Evolutionary conservation across 2,113 vertebrate genomes (phyloP).

Genomic region (Psilopsiagon aymara): DNA sequence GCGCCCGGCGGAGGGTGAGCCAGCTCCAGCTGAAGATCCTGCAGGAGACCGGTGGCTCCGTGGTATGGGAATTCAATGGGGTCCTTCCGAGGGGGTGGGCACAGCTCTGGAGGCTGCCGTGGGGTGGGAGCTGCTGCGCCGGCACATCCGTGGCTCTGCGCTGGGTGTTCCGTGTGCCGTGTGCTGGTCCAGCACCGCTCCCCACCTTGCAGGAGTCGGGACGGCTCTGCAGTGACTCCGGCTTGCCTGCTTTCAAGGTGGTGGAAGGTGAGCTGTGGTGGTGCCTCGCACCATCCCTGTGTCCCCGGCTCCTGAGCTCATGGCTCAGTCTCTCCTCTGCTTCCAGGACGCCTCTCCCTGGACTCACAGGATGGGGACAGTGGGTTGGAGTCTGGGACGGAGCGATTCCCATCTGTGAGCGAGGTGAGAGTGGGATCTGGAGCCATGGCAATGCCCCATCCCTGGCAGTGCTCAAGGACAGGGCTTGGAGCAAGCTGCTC

Average conservation of each 20-base stretch:
- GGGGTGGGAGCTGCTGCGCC: accelerated
- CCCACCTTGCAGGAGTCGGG: constrained; percentile 50
- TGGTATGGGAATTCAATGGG: constrained; percentile 19
- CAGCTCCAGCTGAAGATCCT: constrained; percentile 90
- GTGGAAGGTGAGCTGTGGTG: constrained; percentile 60
- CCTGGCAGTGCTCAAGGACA: not conserved
- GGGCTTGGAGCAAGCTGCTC: not conserved
- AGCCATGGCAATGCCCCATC: not conserved
- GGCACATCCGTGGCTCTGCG: no score
- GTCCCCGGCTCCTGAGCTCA: accelerated
- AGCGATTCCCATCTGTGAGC: constrained; percentile 66
- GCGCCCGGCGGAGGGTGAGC: constrained; percentile 84
- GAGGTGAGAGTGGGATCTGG: constrained; percentile 68
- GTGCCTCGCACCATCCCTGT: accelerated
- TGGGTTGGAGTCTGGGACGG: constrained; percentile 73
- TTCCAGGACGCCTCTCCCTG: constrained; percentile 80
- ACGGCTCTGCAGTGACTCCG: not conserved
- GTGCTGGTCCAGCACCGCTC: not conserved
- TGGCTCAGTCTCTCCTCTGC: not conserved
- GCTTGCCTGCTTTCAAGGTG: not conserved
- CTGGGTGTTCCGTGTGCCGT: not conserved
- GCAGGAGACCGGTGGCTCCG: constrained; percentile 77
- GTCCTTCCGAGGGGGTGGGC: accelerated
- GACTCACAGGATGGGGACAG: constrained; percentile 86
- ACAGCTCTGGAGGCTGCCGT: accelerated